Percentiles rank a stretch among this genome's conserved stretches.
These are phyloP conservation scores for Zaprionus kolodkinae DNA, from an alignment of 1,140 invertebrate genomes.

Conservation along the genomic window DNA sequence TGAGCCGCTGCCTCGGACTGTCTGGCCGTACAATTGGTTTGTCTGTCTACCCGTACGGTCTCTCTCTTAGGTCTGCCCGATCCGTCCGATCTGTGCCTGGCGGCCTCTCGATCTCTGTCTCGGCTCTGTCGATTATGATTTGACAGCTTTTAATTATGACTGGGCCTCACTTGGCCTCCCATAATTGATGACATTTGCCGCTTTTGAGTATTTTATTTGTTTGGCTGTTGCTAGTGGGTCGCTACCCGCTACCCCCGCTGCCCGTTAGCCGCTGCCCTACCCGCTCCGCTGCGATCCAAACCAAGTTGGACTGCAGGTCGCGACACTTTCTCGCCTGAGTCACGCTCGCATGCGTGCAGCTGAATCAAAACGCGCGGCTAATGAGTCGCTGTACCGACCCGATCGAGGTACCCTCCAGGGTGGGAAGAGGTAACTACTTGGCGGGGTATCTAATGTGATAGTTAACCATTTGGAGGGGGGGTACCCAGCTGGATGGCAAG, in stretches of 20 bases:
- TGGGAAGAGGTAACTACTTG: not conserved
- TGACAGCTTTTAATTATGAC: conserved; percentile 76
- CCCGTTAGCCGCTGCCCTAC: conserved; percentile 15
- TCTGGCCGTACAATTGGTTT: conserved; percentile 6
- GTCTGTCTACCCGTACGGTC: conserved; percentile 1
- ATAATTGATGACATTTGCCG: conserved; percentile 74
- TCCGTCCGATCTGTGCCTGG: not conserved
- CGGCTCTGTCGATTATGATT: conserved; percentile 66
- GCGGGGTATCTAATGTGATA: not conserved
- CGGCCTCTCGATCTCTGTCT: not conserved
- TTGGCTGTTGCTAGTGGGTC: conserved; percentile 41
- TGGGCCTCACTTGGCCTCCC: conserved; percentile 44
- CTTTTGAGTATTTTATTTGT: conserved; percentile 28
- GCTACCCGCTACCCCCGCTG: conserved; percentile 21
- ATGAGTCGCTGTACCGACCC: conserved; percentile 22
- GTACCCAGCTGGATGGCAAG: not conserved
- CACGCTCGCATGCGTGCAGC: conserved; percentile 25
- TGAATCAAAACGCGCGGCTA: conserved; percentile 30
- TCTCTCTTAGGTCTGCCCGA: too few species aligned
- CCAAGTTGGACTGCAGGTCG: conserved; percentile 12
- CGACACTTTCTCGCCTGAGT: conserved; percentile 49
- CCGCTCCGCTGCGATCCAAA: not conserved
- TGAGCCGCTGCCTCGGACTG: conserved; percentile 13
- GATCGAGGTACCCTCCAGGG: not conserved
- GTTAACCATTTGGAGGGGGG: not conserved